Evolutionary conservation across 2,113 vertebrate species (phyloP).

Genomic region (Lagopus leucura): DNA sequence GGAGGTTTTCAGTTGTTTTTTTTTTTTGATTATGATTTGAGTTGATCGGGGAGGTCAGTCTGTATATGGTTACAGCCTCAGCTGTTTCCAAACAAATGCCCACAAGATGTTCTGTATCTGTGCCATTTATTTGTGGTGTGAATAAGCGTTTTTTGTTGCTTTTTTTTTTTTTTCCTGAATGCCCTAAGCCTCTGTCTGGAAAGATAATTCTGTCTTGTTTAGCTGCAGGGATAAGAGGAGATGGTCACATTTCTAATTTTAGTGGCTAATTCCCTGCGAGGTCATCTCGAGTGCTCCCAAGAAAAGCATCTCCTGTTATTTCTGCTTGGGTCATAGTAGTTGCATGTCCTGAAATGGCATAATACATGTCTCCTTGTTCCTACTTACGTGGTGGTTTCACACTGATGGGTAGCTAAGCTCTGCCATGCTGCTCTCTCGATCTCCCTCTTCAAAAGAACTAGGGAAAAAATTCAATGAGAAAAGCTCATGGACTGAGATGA

Average conservation of each 20-base stretch:
- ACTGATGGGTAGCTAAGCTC: not conserved
- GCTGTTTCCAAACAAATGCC: not conserved
- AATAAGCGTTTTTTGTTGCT: not conserved
- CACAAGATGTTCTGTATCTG: not conserved
- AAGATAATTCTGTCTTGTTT: not conserved
- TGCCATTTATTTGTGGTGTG: not conserved
- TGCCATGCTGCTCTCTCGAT: not conserved
- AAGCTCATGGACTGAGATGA: not conserved
- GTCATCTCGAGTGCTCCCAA: not conserved
- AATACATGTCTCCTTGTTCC: not conserved
- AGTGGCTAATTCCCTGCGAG: slow-evolving; percentile 28
- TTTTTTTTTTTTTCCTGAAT: not conserved
- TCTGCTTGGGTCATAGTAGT: not conserved
- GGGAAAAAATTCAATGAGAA: not conserved
- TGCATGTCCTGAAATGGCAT: not conserved
- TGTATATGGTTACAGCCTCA: not conserved
- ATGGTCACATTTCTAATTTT: slow-evolving; percentile 45
- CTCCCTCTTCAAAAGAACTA: not conserved
- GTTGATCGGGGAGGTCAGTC: not conserved
- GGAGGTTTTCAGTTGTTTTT: not conserved
- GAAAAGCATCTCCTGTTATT: not conserved
- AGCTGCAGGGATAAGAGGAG: not conserved
- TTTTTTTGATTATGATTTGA: not conserved
- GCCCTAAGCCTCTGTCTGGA: not conserved
- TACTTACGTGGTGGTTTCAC: not conserved